These are phyloP conservation scores for Gymnocephalus cernua DNA, from an alignment of 2,113 vertebrate genomes.

Conservation along the genomic window DNA sequence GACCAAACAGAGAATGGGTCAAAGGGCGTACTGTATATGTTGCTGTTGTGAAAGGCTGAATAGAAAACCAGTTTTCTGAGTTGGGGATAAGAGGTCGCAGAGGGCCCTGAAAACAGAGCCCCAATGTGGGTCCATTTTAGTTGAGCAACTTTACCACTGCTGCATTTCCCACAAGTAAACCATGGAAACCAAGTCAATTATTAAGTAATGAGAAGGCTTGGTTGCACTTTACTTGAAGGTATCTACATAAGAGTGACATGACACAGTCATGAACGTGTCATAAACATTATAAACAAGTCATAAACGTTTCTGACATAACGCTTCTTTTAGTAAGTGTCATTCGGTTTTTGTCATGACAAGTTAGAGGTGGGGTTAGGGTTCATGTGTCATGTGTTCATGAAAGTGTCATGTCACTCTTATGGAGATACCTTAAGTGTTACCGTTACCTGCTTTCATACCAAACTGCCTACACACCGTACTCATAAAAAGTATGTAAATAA, in stretches of 20 bases:
- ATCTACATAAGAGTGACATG: too few species aligned
- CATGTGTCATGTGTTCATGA: too few species aligned
- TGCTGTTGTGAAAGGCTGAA: slow-evolving; percentile 36
- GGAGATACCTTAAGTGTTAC: too few species aligned
- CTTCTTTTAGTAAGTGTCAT: too few species aligned
- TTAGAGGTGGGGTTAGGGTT: too few species aligned
- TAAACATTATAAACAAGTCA: too few species aligned
- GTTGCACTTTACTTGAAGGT: too few species aligned
- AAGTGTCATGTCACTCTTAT: too few species aligned
- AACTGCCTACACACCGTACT: slow-evolving; percentile 3
- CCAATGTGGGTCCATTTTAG: slow-evolving; percentile 3
- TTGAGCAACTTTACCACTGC: neutral
- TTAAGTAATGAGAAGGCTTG: slow-evolving; percentile 30
- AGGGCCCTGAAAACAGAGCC: slow-evolving; percentile 28
- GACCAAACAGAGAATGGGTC: slow-evolving; percentile 62
- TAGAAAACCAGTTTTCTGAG: slow-evolving; percentile 36
- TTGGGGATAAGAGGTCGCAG: slow-evolving; percentile 20
- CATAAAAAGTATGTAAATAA: neutral
- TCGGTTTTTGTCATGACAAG: too few species aligned
- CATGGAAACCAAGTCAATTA: slow-evolving; percentile 36
- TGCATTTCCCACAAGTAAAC: slow-evolving; percentile 26
- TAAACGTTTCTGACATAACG: too few species aligned
- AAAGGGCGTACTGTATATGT: slow-evolving; percentile 71
- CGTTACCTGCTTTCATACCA: slow-evolving; percentile 9
- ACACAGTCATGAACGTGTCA: too few species aligned